Base-by-base conservation (phyloP, 2,888 invertebrate genomes). In the Drosophila putrida region DNA sequence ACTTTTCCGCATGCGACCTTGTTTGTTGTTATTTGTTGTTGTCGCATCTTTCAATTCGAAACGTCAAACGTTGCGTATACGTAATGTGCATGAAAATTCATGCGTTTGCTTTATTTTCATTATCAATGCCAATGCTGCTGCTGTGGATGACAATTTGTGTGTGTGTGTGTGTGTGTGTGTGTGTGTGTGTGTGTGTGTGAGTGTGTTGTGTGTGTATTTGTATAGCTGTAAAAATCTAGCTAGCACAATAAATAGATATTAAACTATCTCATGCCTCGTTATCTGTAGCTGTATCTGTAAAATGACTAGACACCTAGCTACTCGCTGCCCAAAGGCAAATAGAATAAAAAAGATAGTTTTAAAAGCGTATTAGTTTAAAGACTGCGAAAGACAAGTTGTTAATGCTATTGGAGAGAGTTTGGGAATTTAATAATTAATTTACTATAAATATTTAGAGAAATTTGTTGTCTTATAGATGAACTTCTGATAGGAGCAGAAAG, bases 101-200 rank as follows among this genome's bases (percentile, higher is more conserved):
- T 43, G 60, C 62, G 15, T 46, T 60, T 59, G 58, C 61, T 57
- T 63, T 51, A 76, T 73, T 76, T 78, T 78, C 80, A 80, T 70
- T 81, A 79, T 75, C 79, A 81, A 78, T 79, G 78, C 63, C 78
- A 79, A 67, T 70, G 67, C 9, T 53, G 67, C 9, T 53, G 49
- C 55, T 31, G 43, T 27, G 36, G 20, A 20, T 20, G 20, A 20
- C 20, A 31, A 15, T 46, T 6, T 57, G 5, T 38, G 13, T 46
- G 15, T 33, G 5, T 2, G 20, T 20, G 20, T 20, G 20, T 20
- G 20, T 6, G 31, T 8, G 15, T 47, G 35, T 39, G 33, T 28
- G 35, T 38, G 25, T 13, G 38, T 13, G 1, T 46, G 13, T 53
- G 10, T 49, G 20, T 15, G 36, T 6, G 13, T 31, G 31, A 6